Evolutionary conservation across 2,113 vertebrate species (phyloP), one percentile per base, ranked within the genome.

Genomic region (Rattus rattus): DNA sequence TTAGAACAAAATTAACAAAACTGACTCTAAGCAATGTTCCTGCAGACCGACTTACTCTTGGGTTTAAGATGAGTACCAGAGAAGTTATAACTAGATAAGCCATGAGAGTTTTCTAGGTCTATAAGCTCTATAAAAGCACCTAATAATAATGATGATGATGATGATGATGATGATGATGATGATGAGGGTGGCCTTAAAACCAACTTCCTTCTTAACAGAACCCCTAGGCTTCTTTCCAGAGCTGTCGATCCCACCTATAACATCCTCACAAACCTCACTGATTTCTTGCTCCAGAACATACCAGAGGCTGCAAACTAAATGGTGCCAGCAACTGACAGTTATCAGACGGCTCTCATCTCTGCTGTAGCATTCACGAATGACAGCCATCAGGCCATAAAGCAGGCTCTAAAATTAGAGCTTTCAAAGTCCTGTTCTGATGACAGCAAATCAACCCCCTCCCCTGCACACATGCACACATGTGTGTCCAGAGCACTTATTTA

Each of bases 271-370:
- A 90, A 90, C 81, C 81, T 92, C 90, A 80, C 92, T 93, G 93
- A 52, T 91, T 95, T 94, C 70, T 72, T 59, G 80, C 90, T 72
- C 90, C 77, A 73, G 39, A 85, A 95, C 47, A 81, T 70, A 92
- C n/a, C 86, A 91, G 92, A 91, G 7, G 77, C 77, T 95, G 9
- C 59, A 94, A 79, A 79, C 86, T 2, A 89, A 79, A 96, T 93
- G 59, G 36, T 81, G 73, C 90, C 94, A 96, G 89, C 59, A 77
- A 95, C 43, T 43, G 91, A 94, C 54, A 94, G 90, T 84, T 75
- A 93, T 88, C 73, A 97, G 96, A 96, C 61, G 91, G 90, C 88
- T 94, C 92, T 88, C 84, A 77, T 87, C 91, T 90, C 79, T 59
- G 47, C 54, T 81, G 86, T 10, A 92, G 79, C 79, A 75, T 77